A percentile compares a stretch with the other conserved stretches of the same genome.
phyloP scores from a whole-genome alignment of 2,797 vertebrate species.

The Thaleichthys pacificus region DNA sequence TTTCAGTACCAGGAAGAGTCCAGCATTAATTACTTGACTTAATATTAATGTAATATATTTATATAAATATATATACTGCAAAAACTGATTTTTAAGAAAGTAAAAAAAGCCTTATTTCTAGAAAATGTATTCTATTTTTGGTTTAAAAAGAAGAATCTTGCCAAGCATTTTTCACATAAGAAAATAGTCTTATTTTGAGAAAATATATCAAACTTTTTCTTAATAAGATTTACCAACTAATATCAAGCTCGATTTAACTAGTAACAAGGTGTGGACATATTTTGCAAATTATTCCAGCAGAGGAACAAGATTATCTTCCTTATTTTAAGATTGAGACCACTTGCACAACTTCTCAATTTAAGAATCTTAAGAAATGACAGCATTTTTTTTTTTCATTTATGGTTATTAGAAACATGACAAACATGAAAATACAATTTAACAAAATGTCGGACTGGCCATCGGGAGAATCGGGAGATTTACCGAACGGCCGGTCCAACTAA shows the following conservation, averaged over 20 bases:
- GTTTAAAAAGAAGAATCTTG: slow-evolving; percentile 26
- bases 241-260: slow-evolving; percentile 28
- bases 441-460: too few relatives aligned
- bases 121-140: slow-evolving; percentile 15
- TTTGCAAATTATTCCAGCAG: slow-evolving; percentile 18
- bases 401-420: too few relatives aligned
- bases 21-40: too few relatives aligned
- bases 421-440: too few relatives aligned
- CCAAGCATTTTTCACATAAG: slow-evolving; percentile 20
- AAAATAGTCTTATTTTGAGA: slow-evolving; percentile 14
- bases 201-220: slow-evolving; percentile 18
- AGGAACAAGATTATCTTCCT: slow-evolving; percentile 26
- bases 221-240: slow-evolving; percentile 26
- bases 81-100: neutral
- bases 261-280: slow-evolving; percentile 15
- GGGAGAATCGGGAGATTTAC: too few relatives aligned
- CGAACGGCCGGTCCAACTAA: too few relatives aligned
- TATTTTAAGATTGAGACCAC: slow-evolving; percentile 32
- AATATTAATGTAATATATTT: too few relatives aligned
- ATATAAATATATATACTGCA: too few relatives aligned
- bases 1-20: too few relatives aligned
- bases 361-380: slow-evolving; percentile 15
- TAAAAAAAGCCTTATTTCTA: slow-evolving; percentile 21
- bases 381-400: neutral
- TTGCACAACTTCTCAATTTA: slow-evolving; percentile 29